Conservation (phyloP, 2,113 vertebrate genomes). For the Psephotus haematonotus region DNA sequence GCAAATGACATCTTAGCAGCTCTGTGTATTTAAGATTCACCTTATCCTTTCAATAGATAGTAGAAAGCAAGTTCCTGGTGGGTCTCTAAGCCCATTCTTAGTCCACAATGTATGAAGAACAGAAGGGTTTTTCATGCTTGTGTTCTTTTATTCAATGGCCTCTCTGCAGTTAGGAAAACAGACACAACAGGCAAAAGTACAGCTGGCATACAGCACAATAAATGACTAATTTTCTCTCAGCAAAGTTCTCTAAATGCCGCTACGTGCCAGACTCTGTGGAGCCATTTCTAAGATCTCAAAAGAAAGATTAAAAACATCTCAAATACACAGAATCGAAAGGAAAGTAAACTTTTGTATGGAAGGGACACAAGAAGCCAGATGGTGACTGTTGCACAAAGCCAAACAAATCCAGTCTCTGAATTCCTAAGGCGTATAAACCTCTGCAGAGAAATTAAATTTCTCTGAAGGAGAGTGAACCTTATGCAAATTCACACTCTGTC, state of each 20-base stretch:
- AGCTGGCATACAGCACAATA: conserved; percentile 60
- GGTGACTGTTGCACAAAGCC: conserved; percentile 44
- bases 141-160: conserved; percentile 25
- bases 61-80: neutral
- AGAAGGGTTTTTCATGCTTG: conserved; percentile 5
- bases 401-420: conserved; percentile 47
- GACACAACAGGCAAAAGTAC: conserved; percentile 59
- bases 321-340: conserved; percentile 52
- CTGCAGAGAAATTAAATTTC: conserved; percentile 44
- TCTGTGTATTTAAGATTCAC: neutral
- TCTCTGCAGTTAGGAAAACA: conserved; percentile 55
- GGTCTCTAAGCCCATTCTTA: neutral
- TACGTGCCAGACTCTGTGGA: conserved; percentile 51
- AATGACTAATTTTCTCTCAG: conserved; percentile 65
- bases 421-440: conserved; percentile 38
- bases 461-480: conserved; percentile 26
- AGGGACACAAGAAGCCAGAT: conserved; percentile 49
- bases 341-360: conserved; percentile 59
- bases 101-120: neutral
- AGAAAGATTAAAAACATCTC: conserved; percentile 59
- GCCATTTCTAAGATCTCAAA: conserved; percentile 57
- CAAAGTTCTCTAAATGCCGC: conserved; percentile 13
- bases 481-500: conserved; percentile 28
- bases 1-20: neutral
- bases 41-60: neutral